phyloP scores from a whole-genome alignment of 2,888 invertebrate genomes.

The Hofmannophila pseudospretella region DNA sequence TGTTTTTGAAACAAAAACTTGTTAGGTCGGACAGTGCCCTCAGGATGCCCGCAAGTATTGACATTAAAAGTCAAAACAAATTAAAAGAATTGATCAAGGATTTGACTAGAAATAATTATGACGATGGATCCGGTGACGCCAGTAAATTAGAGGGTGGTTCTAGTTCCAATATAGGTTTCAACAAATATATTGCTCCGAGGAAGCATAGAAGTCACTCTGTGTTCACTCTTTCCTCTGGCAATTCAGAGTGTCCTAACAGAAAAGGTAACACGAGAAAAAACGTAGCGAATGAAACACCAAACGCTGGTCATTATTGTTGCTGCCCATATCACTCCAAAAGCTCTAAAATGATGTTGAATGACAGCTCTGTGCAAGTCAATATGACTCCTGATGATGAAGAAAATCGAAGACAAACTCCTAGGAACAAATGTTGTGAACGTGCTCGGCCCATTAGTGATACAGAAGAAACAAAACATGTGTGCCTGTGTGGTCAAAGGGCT shows the following conservation, averaged over 20 bases:
- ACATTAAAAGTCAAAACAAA: constrained; percentile 36
- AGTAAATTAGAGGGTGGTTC: constrained; percentile 58
- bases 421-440: constrained; percentile 1
- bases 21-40: constrained; percentile 46
- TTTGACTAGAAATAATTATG: constrained; percentile 62
- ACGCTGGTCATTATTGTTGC: constrained; percentile 43
- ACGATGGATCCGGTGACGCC: constrained; percentile 70
- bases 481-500: constrained; percentile 43
- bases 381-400: constrained; percentile 27
- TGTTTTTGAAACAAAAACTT: constrained; percentile 60
- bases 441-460: constrained; percentile 4
- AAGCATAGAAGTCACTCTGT: constrained; percentile 63
- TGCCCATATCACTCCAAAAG: constrained; percentile 39
- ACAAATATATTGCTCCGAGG: constrained; percentile 27
- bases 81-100: constrained; percentile 62
- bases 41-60: constrained; percentile 29
- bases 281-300: constrained; percentile 31
- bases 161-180: constrained; percentile 30
- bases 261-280: constrained; percentile 41
- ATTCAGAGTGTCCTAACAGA: constrained; percentile 40
- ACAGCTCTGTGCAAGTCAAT: constrained; percentile 58
- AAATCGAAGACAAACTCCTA: constrained; percentile 10
- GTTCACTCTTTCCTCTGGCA: constrained; percentile 62
- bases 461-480: constrained; percentile 49
- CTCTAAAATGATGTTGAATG: constrained; percentile 36